A percentile compares a stretch with the other conserved stretches of the same genome.
These are phyloP conservation scores for Halocaridina rubra DNA, from an alignment of 2,888 invertebrate genomes.

Conservation along the genomic window DNA sequence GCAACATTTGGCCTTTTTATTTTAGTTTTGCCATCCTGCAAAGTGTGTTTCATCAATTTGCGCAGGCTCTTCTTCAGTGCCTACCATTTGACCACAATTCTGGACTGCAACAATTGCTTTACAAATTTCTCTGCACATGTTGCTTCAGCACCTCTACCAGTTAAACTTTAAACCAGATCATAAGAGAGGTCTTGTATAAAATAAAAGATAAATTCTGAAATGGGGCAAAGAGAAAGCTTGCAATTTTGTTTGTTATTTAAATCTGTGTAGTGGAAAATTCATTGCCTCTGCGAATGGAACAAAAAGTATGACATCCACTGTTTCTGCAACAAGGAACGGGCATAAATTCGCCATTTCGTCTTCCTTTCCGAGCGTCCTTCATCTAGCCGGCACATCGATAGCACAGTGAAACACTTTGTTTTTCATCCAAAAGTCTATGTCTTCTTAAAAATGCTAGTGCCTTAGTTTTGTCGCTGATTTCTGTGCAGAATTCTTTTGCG, in stretches of 20 bases:
- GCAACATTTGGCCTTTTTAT: background rate
- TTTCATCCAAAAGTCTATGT: background rate
- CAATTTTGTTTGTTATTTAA: background rate
- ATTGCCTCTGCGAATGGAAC: background rate
- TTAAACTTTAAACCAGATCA: background rate
- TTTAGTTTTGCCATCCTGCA: background rate
- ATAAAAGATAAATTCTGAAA: background rate
- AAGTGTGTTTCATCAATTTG: background rate
- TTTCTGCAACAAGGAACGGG: background rate
- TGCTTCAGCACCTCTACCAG: background rate
- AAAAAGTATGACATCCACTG: background rate
- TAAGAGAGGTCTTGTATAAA: slow-evolving; percentile 5
- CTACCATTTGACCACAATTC: background rate
- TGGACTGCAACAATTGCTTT: background rate
- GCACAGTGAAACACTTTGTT: background rate
- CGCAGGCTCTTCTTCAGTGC: background rate
- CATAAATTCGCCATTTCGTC: background rate
- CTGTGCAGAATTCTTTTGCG: background rate
- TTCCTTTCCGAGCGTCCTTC: background rate
- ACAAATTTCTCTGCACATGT: background rate
- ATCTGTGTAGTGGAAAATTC: background rate
- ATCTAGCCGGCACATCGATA: background rate
- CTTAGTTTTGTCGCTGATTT: background rate
- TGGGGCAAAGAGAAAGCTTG: background rate
- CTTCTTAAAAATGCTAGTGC: background rate